Conservation (phyloP, 2,888 invertebrate species). For the Thysanoteuthis rhombus region DNA sequence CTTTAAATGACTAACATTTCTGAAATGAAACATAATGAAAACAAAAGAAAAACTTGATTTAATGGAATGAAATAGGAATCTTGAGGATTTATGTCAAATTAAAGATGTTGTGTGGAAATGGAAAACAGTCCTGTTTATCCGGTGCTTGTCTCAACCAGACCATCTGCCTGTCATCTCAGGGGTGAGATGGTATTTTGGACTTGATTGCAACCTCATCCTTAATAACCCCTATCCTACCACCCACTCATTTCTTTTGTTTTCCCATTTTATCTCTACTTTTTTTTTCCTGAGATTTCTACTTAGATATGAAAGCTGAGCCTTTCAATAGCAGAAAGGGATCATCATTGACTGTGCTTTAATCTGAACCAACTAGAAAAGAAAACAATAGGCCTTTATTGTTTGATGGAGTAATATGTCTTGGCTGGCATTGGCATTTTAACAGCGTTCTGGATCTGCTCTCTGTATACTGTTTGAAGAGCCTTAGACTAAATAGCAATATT, state of each 20-base stretch:
- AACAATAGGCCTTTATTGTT: background rate
- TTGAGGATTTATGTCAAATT: constrained; percentile 12
- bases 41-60: background rate
- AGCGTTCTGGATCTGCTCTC: too few species aligned
- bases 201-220: background rate
- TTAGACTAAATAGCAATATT: background rate
- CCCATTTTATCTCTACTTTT: background rate
- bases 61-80: background rate
- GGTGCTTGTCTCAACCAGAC: background rate
- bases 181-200: background rate
- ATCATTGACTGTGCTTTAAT: background rate
- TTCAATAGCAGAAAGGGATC: background rate
- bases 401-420: background rate
- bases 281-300: background rate
- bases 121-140: background rate
- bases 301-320: background rate
- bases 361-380: background rate
- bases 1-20: background rate
- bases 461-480: background rate
- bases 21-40: background rate
- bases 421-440: background rate
- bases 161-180: background rate
- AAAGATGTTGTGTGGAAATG: background rate
- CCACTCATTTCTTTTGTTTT: background rate
- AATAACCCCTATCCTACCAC: background rate